Base-by-base conservation (phyloP, 2,113 vertebrate species). In the Dicaeum eximium region DNA sequence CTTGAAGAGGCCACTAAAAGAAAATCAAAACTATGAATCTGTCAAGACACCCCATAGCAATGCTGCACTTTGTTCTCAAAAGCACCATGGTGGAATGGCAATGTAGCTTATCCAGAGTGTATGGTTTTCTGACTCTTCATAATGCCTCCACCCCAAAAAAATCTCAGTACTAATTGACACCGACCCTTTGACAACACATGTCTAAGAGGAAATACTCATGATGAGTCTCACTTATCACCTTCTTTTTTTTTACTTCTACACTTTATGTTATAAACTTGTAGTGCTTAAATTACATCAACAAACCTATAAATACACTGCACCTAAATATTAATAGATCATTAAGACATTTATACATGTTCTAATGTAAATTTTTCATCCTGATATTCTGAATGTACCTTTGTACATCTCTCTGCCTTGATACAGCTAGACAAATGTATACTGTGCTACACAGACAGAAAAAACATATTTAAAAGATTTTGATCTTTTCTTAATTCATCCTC, bases 21-120 rank as follows among this genome's bases (percentile, higher is more conserved):
- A 96, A 97, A 97, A 96, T 96, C 84, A 96, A 93, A 96, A 91
- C 92, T 30, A 96, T 97, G 94, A 97, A 95, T 97, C 95, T 96
- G 96, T 85, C 96, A 96, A 75, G 95, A 66, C 19, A 51, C 23
- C n/a, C 31, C 58, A 83, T 50, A 86, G 91, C 75, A 89, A 73
- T 53, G 44, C 54, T 56, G 79, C 11, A 20, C 48, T 90, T 90
- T 83, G 80, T 50, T 90, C 86, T 85, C 33, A 54, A 50, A 44
- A 81, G 44, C 15, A 47, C 80, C 25, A 6, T 1, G 31, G 66
- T 1, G 13, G 64, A 88, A 93, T 64, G 37, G 60, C 77, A 53
- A 20, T 9, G 44, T 10, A 51, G 35, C 73, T 89, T 56, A 45
- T 33, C 35, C 1, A 3, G 48, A 3, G 7, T 53, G 19, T 66